Evolutionary conservation across 1,140 invertebrate genomes (phyloP).

Genomic region (Hermetia illucens): DNA sequence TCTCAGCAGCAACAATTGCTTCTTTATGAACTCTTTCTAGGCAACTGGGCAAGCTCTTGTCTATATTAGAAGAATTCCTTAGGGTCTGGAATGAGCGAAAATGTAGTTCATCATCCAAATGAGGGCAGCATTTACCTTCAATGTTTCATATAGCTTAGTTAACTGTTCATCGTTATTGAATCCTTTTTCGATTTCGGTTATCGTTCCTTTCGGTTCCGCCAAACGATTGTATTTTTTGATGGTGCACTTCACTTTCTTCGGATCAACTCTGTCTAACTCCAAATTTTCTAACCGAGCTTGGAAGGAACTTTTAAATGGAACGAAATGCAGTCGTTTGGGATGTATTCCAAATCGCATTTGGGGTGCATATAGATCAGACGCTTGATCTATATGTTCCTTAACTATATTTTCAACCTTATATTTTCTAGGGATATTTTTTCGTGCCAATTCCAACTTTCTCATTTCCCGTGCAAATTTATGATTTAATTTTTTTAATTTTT

Average conservation of each 20-base stretch:
- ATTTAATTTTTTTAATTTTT: slow-evolving; percentile 27
- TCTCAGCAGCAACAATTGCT: slow-evolving; percentile 33
- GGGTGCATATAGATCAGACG: slow-evolving; percentile 38
- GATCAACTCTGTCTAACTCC: slow-evolving; percentile 11
- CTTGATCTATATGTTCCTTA: slow-evolving; percentile 30
- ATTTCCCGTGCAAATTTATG: slow-evolving; percentile 26
- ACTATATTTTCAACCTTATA: slow-evolving; percentile 30
- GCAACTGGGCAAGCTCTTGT: not conserved
- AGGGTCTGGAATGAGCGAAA: not conserved
- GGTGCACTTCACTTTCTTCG: slow-evolving; percentile 16
- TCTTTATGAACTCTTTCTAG: slow-evolving; percentile 12
- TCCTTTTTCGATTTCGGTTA: slow-evolving; percentile 21
- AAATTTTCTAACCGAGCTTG: slow-evolving; percentile 24
- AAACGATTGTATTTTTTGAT: slow-evolving; percentile 20
- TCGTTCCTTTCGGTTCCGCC: slow-evolving; percentile 19
- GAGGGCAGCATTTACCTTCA: slow-evolving; percentile 10
- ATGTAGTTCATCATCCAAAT: not conserved
- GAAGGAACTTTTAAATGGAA: slow-evolving; percentile 15
- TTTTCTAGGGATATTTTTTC: slow-evolving; percentile 12
- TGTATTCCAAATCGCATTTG: slow-evolving; percentile 35
- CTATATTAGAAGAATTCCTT: not conserved
- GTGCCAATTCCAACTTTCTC: slow-evolving; percentile 12
- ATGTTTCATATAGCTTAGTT: slow-evolving; percentile 19
- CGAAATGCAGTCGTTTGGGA: slow-evolving; percentile 31
- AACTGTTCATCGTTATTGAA: slow-evolving; percentile 21